Percentiles rank a stretch among this genome's conserved stretches.
Evolutionary conservation across 2,888 invertebrate genomes (phyloP).

Genomic region (Litoditis marina): DNA sequence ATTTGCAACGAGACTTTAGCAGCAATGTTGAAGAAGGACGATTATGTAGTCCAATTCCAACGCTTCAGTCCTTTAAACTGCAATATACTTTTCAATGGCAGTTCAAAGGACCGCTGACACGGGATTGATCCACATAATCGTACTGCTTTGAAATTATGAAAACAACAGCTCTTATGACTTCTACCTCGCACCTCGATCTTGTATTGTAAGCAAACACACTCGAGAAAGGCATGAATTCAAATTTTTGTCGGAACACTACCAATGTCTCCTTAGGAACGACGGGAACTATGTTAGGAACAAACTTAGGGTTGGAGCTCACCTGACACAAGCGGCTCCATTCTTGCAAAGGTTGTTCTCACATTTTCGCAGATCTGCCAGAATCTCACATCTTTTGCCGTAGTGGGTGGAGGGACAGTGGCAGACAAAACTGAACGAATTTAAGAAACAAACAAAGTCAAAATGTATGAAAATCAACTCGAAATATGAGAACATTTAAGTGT

Average conservation of each 20-base stretch:
- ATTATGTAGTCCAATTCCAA: no score
- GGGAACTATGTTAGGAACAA: neutral
- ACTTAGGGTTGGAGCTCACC: slow-evolving; percentile 10
- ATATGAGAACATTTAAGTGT: neutral
- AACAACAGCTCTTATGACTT: no score
- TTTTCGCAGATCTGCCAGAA: slow-evolving; percentile 30
- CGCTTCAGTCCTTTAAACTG: no score
- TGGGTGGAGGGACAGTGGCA: slow-evolving; percentile 33
- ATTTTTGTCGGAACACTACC: neutral
- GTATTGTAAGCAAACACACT: no score
- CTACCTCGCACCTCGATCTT: no score
- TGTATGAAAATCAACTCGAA: neutral
- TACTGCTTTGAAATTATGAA: no score
- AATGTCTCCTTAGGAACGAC: neutral
- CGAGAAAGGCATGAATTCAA: no score
- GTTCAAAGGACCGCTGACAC: no score
- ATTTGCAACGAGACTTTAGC: no score
- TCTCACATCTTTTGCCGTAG: slow-evolving; percentile 38
- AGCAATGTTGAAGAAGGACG: no score
- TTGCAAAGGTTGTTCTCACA: slow-evolving; percentile 25
- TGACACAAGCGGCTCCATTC: slow-evolving; percentile 34
- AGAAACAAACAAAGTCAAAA: slow-evolving; percentile 1
- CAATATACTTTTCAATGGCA: no score
- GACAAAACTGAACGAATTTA: slow-evolving; percentile 24
- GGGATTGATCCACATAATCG: no score